Evolutionary conservation across 2,113 vertebrate species (phyloP), one percentile per base, ranked within the genome.

Genomic region (Oreotragus oreotragus): DNA sequence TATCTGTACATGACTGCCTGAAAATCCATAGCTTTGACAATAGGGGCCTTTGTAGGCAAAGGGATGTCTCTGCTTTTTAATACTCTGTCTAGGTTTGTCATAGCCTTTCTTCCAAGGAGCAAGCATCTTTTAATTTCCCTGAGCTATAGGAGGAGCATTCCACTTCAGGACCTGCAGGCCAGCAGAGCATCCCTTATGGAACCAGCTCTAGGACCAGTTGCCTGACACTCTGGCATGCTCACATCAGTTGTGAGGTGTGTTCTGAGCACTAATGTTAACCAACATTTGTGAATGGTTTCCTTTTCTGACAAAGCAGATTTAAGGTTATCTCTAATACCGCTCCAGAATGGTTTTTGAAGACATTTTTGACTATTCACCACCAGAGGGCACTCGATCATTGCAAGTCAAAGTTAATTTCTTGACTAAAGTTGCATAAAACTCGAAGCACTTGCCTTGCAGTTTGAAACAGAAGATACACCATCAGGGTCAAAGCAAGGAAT

Each of bases 311-410:
- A 45, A 88, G 16, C 51, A 70, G 21, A 86, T 79, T 88, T 25
- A 55, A 55, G 58, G 27, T 66, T 88, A 64, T 13, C 10, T 21
- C 33, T 76, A 15, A 55, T 51, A 17, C 0, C 28, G n/a, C 73
- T 73, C 45, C 60, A 91, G 62, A 77, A 30, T 33, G 19, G 25
- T 64, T 90, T 94, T 57, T 60, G n/a, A 90, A 77, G 81, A n/a
- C 64, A 77, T 84, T 93, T 94, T 92, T 57, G 64, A 96, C 57
- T 92, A 73, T 36, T 93, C 11, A 60, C 96, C 98, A 97, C 96
- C 12, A 98, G 98, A 51, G 96, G 97, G 90, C 97, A 84, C 96
- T 96, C 92, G 36, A 33, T 95, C 92, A 96, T 53, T 88, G 77
- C 90, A 95, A 96, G 84, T 96, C 25, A 87, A 84, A 95, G 66